phyloP scores from a whole-genome alignment of 2,888 invertebrate genomes.

The Ecliptopera silaceata region DNA sequence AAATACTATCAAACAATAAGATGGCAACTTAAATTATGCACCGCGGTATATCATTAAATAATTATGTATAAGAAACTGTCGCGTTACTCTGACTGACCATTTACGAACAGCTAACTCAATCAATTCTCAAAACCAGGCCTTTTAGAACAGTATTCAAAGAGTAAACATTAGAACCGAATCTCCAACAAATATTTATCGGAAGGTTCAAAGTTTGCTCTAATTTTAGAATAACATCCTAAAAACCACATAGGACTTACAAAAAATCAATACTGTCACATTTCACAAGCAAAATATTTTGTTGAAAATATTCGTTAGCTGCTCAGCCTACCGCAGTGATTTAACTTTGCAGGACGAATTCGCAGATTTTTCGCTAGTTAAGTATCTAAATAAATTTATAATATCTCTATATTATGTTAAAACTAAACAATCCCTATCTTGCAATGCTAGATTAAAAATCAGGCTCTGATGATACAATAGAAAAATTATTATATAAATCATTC shows the following conservation, averaged over 20 bases:
- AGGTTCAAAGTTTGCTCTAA: neutral
- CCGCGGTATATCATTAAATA: constrained; percentile 53
- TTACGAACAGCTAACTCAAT: neutral
- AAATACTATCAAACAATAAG: constrained; percentile 71
- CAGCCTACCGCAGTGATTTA: neutral
- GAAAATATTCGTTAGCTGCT: neutral
- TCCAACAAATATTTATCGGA: too few species aligned
- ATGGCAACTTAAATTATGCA: constrained; percentile 77
- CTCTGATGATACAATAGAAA: neutral
- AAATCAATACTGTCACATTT: neutral
- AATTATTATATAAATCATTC: neutral
- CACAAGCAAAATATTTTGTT: neutral
- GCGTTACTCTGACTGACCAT: neutral
- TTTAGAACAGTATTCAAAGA: neutral
- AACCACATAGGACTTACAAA: neutral
- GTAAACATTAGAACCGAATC: too few species aligned
- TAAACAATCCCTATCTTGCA: constrained; percentile 5
- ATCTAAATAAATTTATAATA: neutral
- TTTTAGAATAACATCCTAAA: neutral
- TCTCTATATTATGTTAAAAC: constrained; percentile 1
- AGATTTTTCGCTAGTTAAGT: neutral
- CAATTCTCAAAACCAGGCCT: neutral
- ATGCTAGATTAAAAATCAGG: constrained; percentile 5
- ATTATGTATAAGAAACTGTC: neutral
- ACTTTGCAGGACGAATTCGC: neutral